Conservation (phyloP, 2,888 invertebrate species). For the Artemia sinica region DNA sequence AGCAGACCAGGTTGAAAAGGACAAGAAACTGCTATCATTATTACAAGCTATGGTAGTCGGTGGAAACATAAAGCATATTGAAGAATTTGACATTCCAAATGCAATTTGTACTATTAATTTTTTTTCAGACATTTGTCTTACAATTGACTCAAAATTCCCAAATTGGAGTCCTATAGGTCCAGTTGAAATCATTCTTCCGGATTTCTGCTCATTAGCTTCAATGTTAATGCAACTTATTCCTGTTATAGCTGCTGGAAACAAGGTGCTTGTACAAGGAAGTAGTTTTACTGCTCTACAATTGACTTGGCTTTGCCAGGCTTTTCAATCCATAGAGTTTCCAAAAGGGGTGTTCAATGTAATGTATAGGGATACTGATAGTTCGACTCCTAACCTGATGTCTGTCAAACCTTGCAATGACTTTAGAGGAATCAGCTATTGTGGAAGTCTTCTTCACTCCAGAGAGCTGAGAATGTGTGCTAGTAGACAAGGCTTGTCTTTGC, state of each 20-base stretch:
- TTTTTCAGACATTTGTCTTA: slow-evolving; percentile 37
- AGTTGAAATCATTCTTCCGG: slow-evolving; percentile 34
- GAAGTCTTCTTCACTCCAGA: slow-evolving; percentile 33
- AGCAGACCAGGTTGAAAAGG: slow-evolving; percentile 36
- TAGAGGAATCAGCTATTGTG: slow-evolving; percentile 22
- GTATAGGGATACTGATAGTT: slow-evolving; percentile 31
- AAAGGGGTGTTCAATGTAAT: slow-evolving; percentile 35
- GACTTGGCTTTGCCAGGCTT: slow-evolving; percentile 35
- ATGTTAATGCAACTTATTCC: slow-evolving; percentile 36
- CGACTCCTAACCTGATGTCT: slow-evolving; percentile 32
- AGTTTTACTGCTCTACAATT: slow-evolving; percentile 33
- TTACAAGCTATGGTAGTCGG: slow-evolving; percentile 36
- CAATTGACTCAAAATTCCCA: slow-evolving; percentile 32
- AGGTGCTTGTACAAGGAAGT: slow-evolving; percentile 35
- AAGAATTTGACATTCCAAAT: slow-evolving; percentile 33
- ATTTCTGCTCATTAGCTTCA: slow-evolving; percentile 34
- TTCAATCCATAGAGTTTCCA: slow-evolving; percentile 37
- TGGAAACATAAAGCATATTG: slow-evolving; percentile 34
- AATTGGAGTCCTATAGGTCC: slow-evolving; percentile 34
- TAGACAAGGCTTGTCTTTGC: slow-evolving; percentile 32
- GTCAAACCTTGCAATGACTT: slow-evolving; percentile 25
- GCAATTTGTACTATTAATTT: slow-evolving; percentile 37
- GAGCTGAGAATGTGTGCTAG: slow-evolving; percentile 30
- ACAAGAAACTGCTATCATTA: slow-evolving; percentile 34
- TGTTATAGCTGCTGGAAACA: slow-evolving; percentile 37